These are phyloP conservation scores for Nothobranchius furzeri DNA, from an alignment of 2,113 vertebrate species.

Conservation along the genomic window DNA sequence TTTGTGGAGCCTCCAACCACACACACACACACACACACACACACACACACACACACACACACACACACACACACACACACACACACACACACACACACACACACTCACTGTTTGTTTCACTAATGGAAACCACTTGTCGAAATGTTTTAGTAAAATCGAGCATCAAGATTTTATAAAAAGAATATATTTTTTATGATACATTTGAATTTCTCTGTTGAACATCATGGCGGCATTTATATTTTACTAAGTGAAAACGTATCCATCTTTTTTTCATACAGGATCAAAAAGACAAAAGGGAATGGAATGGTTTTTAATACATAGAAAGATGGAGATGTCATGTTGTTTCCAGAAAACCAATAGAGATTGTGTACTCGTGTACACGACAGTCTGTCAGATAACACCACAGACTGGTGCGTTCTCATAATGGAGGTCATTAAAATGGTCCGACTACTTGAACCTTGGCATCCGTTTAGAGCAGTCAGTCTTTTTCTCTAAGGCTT, in stretches of 20 bases:
- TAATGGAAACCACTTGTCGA: constrained; percentile 78
- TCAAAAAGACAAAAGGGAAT: constrained; percentile 57
- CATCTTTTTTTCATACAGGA: constrained; percentile 66
- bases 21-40: constrained; percentile 23
- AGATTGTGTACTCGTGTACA: constrained; percentile 43
- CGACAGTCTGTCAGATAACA: not conserved
- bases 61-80: no score
- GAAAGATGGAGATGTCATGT: constrained; percentile 28
- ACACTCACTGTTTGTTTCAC: constrained; percentile 77
- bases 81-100: constrained; percentile 1
- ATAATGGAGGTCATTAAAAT: constrained; percentile 55
- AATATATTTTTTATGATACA: constrained; percentile 82
- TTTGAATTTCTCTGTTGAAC: constrained; percentile 81
- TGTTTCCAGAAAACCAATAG: constrained; percentile 62
- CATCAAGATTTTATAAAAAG: constrained; percentile 82
- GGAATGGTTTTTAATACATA: constrained; percentile 16
- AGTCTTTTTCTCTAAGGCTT: constrained; percentile 48
- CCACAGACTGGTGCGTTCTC: constrained; percentile 29
- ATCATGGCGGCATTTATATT: constrained; percentile 80
- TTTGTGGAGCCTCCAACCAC: constrained; percentile 72
- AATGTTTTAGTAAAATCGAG: constrained; percentile 79
- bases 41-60: no score
- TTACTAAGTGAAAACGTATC: constrained; percentile 75
- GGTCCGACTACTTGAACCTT: constrained; percentile 34
- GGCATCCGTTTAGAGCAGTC: constrained; percentile 2